Evolutionary conservation across 2,888 invertebrate genomes (phyloP).

Genomic region (Drosophila demipolita): DNA sequence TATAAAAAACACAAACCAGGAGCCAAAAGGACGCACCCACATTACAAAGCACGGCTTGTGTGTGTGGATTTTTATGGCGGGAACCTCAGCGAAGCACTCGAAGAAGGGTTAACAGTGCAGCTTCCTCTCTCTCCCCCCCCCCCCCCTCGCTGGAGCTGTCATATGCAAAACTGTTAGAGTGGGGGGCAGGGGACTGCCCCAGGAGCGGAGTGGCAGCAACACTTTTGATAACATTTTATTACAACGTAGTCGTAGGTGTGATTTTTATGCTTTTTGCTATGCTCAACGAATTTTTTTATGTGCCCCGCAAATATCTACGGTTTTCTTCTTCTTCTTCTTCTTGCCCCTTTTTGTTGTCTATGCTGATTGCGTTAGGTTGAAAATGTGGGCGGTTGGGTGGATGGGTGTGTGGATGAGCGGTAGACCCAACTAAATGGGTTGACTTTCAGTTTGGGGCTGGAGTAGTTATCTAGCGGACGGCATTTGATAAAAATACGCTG

Average conservation of each 20-base stretch:
- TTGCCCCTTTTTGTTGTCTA: conserved; percentile 56
- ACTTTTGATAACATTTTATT: conserved; percentile 82
- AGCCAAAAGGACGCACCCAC: conserved; percentile 63
- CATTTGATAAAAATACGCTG: conserved; percentile 47
- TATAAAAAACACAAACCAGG: conserved; percentile 40
- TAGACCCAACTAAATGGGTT: conserved; percentile 33
- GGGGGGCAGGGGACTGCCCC: conserved; percentile 25
- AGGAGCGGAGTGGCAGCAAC: conserved; percentile 67
- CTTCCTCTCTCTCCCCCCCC: conserved; percentile 23
- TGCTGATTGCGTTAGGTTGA: conserved; percentile 65
- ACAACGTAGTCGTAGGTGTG: conserved; percentile 81
- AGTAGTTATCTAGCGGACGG: conserved; percentile 9
- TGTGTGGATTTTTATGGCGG: conserved; percentile 68
- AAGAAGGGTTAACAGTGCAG: conserved; percentile 76
- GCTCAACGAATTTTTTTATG: conserved; percentile 73
- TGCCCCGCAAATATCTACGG: conserved; percentile 51
- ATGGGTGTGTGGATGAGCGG: not conserved
- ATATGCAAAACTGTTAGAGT: conserved; percentile 71
- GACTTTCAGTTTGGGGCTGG: conserved; percentile 21
- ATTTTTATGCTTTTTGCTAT: conserved; percentile 82
- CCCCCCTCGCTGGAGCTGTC: conserved; percentile 52
- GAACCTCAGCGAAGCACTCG: conserved; percentile 60
- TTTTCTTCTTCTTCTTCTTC: conserved; percentile 20
- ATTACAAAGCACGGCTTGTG: conserved; percentile 53
- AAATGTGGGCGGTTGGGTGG: conserved; percentile 7